Conservation (phyloP, 2,888 invertebrate genomes). For the Liopterus haemorrhoidalis region DNA sequence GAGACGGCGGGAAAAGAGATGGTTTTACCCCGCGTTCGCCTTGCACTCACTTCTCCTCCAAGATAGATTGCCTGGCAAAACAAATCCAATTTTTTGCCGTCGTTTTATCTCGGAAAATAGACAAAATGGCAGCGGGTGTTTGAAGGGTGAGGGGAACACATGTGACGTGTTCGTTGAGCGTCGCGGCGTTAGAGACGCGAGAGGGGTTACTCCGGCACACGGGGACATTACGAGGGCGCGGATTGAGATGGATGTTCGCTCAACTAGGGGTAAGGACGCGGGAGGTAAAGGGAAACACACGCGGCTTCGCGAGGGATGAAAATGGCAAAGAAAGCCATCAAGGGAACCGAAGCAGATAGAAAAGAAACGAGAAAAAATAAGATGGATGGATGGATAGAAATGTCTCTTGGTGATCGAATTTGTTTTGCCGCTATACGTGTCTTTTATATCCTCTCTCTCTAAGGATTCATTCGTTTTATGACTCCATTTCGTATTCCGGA, state of each 20-base stretch:
- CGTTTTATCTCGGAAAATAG: slow-evolving; percentile 21
- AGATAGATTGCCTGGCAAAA: slow-evolving; percentile 23
- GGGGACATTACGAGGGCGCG: too few species aligned
- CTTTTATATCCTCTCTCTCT: slow-evolving; percentile 37
- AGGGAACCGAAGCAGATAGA: slow-evolving; percentile 41
- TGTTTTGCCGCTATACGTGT: slow-evolving; percentile 45
- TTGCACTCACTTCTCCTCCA: too few species aligned
- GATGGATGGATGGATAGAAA: slow-evolving; percentile 45
- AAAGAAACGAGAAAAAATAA: slow-evolving; percentile 42
- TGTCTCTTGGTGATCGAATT: slow-evolving; percentile 47
- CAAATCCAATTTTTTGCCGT: slow-evolving; percentile 22
- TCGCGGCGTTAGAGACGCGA: slow-evolving; percentile 27
- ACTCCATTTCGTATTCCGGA: slow-evolving; percentile 29
- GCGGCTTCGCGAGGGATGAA: slow-evolving; percentile 34
- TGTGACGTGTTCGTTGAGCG: slow-evolving; percentile 28
- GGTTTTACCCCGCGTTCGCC: too few species aligned
- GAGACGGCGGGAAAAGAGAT: too few species aligned
- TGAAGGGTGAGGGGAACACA: slow-evolving; percentile 17
- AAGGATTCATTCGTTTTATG: slow-evolving; percentile 34
- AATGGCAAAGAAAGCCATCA: slow-evolving; percentile 46
- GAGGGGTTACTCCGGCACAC: slow-evolving; percentile 35
- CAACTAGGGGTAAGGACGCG: too few species aligned
- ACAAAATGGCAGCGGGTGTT: slow-evolving; percentile 22
- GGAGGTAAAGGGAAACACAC: slow-evolving; percentile 5
- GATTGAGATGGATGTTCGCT: too few species aligned